phyloP scores from a whole-genome alignment of 2,888 invertebrate genomes.

The Calameuta pallipes region DNA sequence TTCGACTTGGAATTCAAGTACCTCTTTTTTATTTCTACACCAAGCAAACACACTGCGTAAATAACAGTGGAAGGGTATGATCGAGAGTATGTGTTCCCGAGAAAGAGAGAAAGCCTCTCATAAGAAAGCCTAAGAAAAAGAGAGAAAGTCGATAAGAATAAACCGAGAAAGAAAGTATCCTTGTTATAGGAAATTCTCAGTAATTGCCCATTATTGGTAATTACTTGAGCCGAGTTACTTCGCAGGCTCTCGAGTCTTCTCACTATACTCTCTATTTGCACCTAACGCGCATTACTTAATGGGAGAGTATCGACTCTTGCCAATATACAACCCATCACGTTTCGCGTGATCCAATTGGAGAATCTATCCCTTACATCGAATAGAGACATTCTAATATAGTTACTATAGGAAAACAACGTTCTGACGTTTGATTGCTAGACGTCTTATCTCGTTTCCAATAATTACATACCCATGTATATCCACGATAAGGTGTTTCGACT shows the following conservation, averaged over 20 bases:
- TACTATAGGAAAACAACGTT: background rate
- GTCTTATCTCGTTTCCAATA: background rate
- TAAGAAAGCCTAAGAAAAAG: background rate
- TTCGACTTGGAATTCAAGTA: background rate
- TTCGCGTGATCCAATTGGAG: background rate
- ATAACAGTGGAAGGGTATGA: background rate
- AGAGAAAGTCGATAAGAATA: background rate
- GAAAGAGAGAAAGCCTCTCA: background rate
- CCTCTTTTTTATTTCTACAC: background rate
- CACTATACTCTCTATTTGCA: background rate
- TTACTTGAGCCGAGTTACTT: conserved; percentile 20
- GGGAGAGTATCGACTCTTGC: background rate
- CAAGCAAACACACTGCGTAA: background rate
- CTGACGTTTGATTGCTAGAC: background rate
- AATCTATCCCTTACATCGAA: background rate
- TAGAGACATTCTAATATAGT: background rate
- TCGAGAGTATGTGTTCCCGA: background rate
- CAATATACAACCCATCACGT: background rate
- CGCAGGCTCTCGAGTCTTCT: conserved; percentile 1
- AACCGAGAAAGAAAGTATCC: background rate
- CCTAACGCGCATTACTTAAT: background rate
- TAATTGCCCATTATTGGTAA: conserved; percentile 25
- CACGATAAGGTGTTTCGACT: background rate
- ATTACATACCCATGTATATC: background rate
- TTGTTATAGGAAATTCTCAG: conserved; percentile 2